Evolutionary conservation across 2,888 invertebrate genomes (phyloP).

Genomic region (Polymixis flavicincta): DNA sequence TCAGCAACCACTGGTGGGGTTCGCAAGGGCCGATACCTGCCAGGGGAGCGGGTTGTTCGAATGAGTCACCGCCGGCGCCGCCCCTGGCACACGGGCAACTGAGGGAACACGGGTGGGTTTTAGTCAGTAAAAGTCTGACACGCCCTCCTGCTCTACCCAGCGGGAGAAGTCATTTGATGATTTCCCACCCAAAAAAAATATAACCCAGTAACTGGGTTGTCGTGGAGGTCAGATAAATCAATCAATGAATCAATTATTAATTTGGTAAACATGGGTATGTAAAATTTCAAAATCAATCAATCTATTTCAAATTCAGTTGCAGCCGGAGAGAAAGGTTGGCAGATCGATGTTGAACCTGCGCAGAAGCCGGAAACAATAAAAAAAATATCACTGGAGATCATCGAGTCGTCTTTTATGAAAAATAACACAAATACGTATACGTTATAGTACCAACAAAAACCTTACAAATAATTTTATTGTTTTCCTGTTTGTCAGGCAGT

Average conservation of each 20-base stretch:
- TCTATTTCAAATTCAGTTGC: not conserved
- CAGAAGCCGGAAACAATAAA: not conserved
- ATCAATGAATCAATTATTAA: too few species aligned
- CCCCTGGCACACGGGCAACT: too few species aligned
- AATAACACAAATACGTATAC: not conserved
- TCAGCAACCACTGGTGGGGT: too few species aligned
- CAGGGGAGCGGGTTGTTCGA: too few species aligned
- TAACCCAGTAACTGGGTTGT: not conserved
- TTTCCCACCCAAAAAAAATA: too few species aligned
- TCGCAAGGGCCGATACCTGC: too few species aligned
- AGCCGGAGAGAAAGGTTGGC: not conserved
- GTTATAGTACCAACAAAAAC: not conserved
- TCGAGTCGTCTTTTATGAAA: not conserved
- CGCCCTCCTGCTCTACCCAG: too few species aligned
- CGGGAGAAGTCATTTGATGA: too few species aligned
- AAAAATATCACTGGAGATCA: not conserved
- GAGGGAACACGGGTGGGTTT: too few species aligned
- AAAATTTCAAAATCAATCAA: not conserved
- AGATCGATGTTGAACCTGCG: not conserved
- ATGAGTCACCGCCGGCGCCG: too few species aligned
- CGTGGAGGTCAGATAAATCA: not conserved
- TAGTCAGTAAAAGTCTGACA: too few species aligned
- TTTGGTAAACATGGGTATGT: too few species aligned
- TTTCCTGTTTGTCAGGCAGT: not conserved
- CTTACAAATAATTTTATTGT: not conserved